Evolutionary conservation across 2,113 vertebrate genomes (phyloP), one percentile per base, ranked within the genome.

Genomic region (Pristiophorus japonicus): DNA sequence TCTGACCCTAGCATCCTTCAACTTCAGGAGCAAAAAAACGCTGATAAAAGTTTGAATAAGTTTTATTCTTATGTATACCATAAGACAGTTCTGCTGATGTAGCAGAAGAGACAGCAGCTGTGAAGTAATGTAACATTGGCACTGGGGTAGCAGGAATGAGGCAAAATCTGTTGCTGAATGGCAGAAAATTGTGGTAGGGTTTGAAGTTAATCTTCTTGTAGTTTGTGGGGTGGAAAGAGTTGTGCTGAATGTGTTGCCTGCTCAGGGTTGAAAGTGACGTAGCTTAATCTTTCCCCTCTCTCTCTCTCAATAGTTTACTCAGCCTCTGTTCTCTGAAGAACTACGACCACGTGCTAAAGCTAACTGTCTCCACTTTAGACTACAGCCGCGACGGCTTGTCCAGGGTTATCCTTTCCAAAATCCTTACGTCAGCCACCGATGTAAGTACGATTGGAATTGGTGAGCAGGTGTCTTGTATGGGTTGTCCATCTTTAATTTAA

Each of bases 331-430:
- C 99, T 95, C 97, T 99, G 97, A 99, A 99, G 98, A 99, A 99
- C 97, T 99, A 99, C 97, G 99, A 99, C 96, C 98, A 99, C 96
- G 97, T 99, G 97, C 97, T 99, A 96, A 99, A 99, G 97, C 96
- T 99, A 96, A 98, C 99, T 6, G 98, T 99, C 96, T 99, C 99
- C 96, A 99, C 99, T 95, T 97, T 99, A 97, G 99, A 99, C 97
- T 99, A 99, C 96, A 99, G 99, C 97, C 98, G 98, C 96, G 99
- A 99, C 96, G 99, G 99, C 27, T 97, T 99, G 96, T 98, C 99
- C 94, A 98, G 99, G 97, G 99, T 99, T 95, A 99, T 99, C 92
- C 98, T 99, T 96, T 99, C 99, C 51, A 99, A 99, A 98, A 99
- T 98, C 96, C 97, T 99, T 96, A 99, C 99, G 24, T 98, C 99